Conservation (phyloP, 2,113 vertebrate genomes). For the Regulus satrapa region DNA sequence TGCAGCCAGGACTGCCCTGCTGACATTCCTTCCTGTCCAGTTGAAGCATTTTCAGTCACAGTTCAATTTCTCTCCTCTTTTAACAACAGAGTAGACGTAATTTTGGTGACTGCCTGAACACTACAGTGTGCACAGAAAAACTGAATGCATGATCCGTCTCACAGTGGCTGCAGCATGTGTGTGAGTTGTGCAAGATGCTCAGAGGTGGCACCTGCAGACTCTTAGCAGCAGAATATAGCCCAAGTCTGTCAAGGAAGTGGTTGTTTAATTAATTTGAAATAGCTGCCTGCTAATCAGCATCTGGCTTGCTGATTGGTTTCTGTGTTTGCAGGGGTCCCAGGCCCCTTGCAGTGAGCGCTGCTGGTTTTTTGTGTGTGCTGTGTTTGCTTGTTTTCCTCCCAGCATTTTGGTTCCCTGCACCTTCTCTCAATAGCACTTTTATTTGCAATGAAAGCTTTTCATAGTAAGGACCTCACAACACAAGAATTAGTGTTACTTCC, state of each 20-base stretch:
- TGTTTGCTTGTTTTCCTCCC: background rate
- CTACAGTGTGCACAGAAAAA: rapidly evolving
- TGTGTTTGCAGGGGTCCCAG: background rate
- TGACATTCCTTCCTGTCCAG: background rate
- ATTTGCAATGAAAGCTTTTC: background rate
- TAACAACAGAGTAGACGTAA: background rate
- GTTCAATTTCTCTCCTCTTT: background rate
- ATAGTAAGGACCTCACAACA: background rate
- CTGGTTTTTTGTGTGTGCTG: too few species aligned
- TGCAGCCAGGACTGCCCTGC: background rate
- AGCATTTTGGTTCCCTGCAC: background rate
- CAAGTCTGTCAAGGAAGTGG: background rate
- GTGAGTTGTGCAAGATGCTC: rapidly evolving
- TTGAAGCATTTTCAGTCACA: background rate
- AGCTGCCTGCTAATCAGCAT: background rate
- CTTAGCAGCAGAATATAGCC: background rate
- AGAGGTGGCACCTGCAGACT: background rate
- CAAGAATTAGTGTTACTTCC: slow-evolving; percentile 17
- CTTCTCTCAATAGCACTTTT: slow-evolving; percentile 51
- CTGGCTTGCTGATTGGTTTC: background rate
- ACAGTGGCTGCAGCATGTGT: rapidly evolving
- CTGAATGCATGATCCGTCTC: rapidly evolving
- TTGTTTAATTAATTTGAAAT: background rate
- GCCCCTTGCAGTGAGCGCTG: background rate
- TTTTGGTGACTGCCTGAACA: background rate